These are phyloP conservation scores for Yponomeuta malinellus DNA, from an alignment of 2,888 invertebrate species.

Conservation along the genomic window DNA sequence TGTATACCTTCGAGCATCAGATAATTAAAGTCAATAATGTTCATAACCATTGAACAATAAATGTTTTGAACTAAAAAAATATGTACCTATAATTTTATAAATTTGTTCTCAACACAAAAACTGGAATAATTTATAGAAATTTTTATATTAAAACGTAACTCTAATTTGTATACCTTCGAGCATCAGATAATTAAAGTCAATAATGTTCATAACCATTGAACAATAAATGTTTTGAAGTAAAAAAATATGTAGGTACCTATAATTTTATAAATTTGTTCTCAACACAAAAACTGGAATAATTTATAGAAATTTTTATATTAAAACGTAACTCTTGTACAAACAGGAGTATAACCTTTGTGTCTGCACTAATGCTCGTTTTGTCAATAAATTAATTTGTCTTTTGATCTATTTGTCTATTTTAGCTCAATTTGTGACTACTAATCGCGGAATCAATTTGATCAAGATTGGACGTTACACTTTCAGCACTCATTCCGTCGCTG, in stretches of 20 bases:
- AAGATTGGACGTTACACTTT: constrained; percentile 6
- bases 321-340: background rate
- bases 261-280: background rate
- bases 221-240: background rate
- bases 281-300: too few relatives aligned
- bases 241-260: background rate
- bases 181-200: background rate
- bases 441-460: background rate
- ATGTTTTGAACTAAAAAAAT: background rate
- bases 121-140: too few relatives aligned
- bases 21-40: constrained; percentile 3
- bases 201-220: background rate
- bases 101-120: too few relatives aligned
- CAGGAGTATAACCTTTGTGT: too few relatives aligned
- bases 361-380: too few relatives aligned
- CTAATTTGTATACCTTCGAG: background rate
- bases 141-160: too few relatives aligned
- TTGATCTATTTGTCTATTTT: background rate
- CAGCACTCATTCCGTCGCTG: background rate
- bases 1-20: background rate
- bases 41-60: background rate
- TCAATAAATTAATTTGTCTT: too few relatives aligned
- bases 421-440: background rate
- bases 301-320: too few relatives aligned
- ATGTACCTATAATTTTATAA: background rate